These are phyloP conservation scores for Magallana nippona DNA, from an alignment of 2,888 invertebrate species.

Conservation along the genomic window DNA sequence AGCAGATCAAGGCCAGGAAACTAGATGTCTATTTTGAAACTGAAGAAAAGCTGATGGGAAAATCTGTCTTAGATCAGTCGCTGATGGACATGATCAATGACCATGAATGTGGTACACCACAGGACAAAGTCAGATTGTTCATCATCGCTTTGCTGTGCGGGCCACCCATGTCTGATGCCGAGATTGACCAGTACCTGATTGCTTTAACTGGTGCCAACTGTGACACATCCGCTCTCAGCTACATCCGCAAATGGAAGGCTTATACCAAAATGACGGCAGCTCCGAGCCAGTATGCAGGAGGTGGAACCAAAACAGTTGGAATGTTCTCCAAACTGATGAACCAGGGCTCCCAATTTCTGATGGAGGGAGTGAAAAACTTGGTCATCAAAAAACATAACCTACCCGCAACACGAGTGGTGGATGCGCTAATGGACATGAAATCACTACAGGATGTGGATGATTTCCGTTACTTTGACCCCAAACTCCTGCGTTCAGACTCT, in stretches of 20 bases:
- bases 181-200: slow-evolving; percentile 91
- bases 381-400: slow-evolving; percentile 98
- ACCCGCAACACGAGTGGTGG: slow-evolving; percentile 95
- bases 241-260: slow-evolving; percentile 95
- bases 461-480: slow-evolving; percentile 96
- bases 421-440: slow-evolving; percentile 91
- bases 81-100: slow-evolving; percentile 93
- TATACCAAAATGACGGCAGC: slow-evolving; percentile 88
- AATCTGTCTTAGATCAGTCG: slow-evolving; percentile 85
- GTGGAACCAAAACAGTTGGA: slow-evolving; percentile 95
- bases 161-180: slow-evolving; percentile 88
- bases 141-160: slow-evolving; percentile 93
- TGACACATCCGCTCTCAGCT: slow-evolving; percentile 91
- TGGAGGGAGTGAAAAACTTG: slow-evolving; percentile 99
- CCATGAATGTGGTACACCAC: slow-evolving; percentile 90
- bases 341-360: slow-evolving; percentile 97
- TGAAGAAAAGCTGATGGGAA: slow-evolving; percentile 97
- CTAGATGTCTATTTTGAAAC: slow-evolving; percentile 97
- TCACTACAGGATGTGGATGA: slow-evolving; percentile 90
- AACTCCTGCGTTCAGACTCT: slow-evolving; percentile 86
- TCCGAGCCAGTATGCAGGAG: slow-evolving; percentile 86
- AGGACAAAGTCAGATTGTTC: slow-evolving; percentile 95
- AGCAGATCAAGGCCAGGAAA: slow-evolving; percentile 87
- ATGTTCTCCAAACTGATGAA: slow-evolving; percentile 99
- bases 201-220: slow-evolving; percentile 90